Conservation (phyloP, 1,140 invertebrate species). For the Diachasma alloeum region DNA sequence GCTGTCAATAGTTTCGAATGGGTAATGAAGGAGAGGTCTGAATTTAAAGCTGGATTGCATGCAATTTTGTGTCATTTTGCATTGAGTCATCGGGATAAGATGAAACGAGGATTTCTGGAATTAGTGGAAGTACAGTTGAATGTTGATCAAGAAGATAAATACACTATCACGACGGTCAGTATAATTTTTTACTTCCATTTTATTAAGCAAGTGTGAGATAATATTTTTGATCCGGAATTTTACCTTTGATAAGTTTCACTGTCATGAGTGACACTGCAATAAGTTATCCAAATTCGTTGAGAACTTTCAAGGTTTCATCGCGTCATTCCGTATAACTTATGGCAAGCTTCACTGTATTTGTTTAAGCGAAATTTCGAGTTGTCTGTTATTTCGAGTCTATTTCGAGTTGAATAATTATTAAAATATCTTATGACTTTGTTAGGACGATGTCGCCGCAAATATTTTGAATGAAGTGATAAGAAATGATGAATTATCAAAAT, state of each 20-base stretch:
- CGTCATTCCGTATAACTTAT: no score
- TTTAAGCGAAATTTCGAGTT: neutral
- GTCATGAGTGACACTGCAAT: no score
- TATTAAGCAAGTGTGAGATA: neutral
- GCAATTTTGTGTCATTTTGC: constrained; percentile 93
- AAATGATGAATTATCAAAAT: constrained; percentile 79
- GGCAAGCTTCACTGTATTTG: no score
- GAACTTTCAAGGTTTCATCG: no score
- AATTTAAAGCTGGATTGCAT: constrained; percentile 89
- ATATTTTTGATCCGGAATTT: no score
- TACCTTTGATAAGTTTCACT: no score
- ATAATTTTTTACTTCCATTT: constrained; percentile 10
- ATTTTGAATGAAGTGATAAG: constrained; percentile 81
- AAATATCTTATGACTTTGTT: neutral
- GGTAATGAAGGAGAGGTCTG: constrained; percentile 94
- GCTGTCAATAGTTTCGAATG: constrained; percentile 97
- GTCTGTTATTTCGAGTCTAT: no score
- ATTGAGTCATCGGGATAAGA: constrained; percentile 91
- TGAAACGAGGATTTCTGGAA: constrained; percentile 91
- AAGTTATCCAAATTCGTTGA: no score
- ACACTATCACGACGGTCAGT: constrained; percentile 64
- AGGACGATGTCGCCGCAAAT: constrained; percentile 78
- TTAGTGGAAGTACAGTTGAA: constrained; percentile 88
- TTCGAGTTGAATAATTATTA: neutral
- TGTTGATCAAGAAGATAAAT: constrained; percentile 85